Conservation (phyloP, 2,113 vertebrate genomes). For the Chionomys nivalis region DNA sequence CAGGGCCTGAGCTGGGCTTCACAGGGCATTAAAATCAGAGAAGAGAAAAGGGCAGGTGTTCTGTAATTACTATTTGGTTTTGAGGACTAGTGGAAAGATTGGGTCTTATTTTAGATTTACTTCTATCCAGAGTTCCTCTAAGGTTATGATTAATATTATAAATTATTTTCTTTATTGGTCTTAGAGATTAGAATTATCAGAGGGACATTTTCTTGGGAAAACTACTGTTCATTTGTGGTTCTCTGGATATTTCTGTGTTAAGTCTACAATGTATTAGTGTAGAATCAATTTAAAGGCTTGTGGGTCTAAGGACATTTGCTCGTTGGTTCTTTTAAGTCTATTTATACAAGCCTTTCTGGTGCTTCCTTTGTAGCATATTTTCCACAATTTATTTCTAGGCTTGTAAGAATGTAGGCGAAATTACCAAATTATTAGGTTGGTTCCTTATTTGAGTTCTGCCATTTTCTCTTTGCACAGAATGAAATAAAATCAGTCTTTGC, state of each 20-base stretch:
- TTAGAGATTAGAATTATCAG: conserved; percentile 58
- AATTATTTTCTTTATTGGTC: conserved; percentile 50
- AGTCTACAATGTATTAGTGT: conserved; percentile 27
- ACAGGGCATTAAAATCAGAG: conserved; percentile 12
- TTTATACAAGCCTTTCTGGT: conserved; percentile 24
- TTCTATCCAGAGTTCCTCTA: conserved; percentile 52
- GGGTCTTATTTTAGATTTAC: conserved; percentile 52
- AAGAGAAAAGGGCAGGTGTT: conserved; percentile 40
- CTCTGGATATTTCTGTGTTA: conserved; percentile 29
- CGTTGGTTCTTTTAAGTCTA: conserved; percentile 28
- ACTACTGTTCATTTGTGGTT: conserved; percentile 15
- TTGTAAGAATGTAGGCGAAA: conserved; percentile 26
- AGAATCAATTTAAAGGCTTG: conserved; percentile 51
- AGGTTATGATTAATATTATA: conserved; percentile 48
- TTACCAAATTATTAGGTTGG: conserved; percentile 48
- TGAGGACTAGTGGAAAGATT: conserved; percentile 43
- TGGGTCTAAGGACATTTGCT: conserved; percentile 37
- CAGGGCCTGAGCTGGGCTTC: neutral
- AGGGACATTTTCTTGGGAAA: conserved; percentile 38
- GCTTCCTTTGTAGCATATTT: conserved; percentile 32
- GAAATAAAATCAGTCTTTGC: conserved; percentile 53
- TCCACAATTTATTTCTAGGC: conserved; percentile 49
- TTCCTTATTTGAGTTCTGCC: conserved; percentile 47
- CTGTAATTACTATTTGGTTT: conserved; percentile 56
- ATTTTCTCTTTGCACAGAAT: conserved; percentile 17